Percentiles rank a stretch among this genome's conserved stretches.
phyloP scores from a whole-genome alignment of 2,113 vertebrate species.

The Gnathonemus echidnorhynchus region DNA sequence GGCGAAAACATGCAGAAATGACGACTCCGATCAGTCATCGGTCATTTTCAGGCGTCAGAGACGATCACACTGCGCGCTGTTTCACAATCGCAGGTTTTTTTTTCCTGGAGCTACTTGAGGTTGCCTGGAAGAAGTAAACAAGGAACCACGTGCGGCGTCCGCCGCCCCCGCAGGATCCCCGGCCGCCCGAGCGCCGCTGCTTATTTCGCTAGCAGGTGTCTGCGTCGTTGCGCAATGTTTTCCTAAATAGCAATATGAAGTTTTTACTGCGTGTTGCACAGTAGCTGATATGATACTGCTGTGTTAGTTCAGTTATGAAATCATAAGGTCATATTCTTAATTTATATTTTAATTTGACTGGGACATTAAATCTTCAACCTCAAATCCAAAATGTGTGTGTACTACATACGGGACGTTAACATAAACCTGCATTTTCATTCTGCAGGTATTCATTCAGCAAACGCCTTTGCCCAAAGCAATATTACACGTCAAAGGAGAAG shows the following conservation, averaged over 20 bases:
- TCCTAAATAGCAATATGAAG: background rate
- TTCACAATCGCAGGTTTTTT: slow-evolving; percentile 36
- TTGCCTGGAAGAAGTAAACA: slow-evolving; percentile 61
- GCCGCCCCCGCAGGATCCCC: slow-evolving; percentile 25
- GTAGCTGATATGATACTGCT: background rate
- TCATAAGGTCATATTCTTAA: background rate
- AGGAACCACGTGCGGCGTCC: slow-evolving; percentile 43
- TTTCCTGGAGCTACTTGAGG: background rate
- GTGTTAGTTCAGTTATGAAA: background rate
- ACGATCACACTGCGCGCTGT: slow-evolving; percentile 25
- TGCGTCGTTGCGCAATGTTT: background rate
- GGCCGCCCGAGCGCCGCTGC: background rate
- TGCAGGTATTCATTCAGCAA: background rate
- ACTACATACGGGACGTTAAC: background rate
- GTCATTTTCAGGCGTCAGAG: slow-evolving; percentile 21
- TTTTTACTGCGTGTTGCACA: background rate
- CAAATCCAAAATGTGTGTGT: background rate
- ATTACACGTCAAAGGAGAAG: background rate
- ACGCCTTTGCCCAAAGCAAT: background rate
- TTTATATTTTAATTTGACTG: background rate
- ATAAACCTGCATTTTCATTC: background rate
- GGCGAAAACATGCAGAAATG: background rate
- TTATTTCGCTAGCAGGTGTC: slow-evolving; percentile 28
- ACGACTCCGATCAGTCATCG: slow-evolving; percentile 22
- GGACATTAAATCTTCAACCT: background rate